Percentiles rank a stretch among this genome's conserved stretches.
phyloP scores from a whole-genome alignment of 1,140 invertebrate genomes.

The Rhizoglyphus robini region DNA sequence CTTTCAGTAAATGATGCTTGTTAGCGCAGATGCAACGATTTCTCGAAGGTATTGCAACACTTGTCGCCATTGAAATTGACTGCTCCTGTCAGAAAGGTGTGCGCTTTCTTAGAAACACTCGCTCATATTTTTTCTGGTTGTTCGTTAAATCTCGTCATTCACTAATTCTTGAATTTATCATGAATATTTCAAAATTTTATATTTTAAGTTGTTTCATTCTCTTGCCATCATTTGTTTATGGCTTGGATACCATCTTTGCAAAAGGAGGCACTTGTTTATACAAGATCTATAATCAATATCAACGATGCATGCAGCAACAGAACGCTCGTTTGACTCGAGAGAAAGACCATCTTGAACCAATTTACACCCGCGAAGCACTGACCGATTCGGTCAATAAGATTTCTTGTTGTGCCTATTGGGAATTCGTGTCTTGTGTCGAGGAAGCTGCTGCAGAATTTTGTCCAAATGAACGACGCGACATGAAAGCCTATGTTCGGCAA shows the following conservation, averaged over 20 bases:
- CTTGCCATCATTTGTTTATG: background rate
- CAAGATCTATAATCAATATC: constrained; percentile 9
- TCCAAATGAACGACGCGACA: constrained; percentile 5
- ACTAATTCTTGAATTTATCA: too few relatives aligned
- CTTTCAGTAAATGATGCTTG: too few relatives aligned
- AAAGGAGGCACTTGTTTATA: constrained; percentile 19
- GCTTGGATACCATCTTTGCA: constrained; percentile 15
- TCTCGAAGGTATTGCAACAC: too few relatives aligned
- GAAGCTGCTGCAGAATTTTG: constrained; percentile 10
- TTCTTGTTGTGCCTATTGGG: constrained; percentile 17
- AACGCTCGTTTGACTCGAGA: constrained; percentile 2
- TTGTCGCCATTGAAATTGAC: too few relatives aligned
- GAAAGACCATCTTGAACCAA: background rate
- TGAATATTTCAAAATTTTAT: too few relatives aligned
- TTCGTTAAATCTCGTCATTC: too few relatives aligned
- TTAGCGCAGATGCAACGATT: too few relatives aligned
- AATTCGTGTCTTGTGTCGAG: constrained; percentile 10
- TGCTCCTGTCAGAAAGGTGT: too few relatives aligned
- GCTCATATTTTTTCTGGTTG: too few relatives aligned
- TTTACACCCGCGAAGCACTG: background rate
- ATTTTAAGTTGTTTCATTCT: too few relatives aligned
- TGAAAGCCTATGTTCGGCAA: constrained; percentile 11
- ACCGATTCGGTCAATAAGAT: background rate
- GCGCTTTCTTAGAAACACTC: too few relatives aligned
- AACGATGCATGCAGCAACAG: constrained; percentile 8